Evolutionary conservation across 2,113 vertebrate species (phyloP), one percentile per base, ranked within the genome.

Genomic region (Verasper variegatus): DNA sequence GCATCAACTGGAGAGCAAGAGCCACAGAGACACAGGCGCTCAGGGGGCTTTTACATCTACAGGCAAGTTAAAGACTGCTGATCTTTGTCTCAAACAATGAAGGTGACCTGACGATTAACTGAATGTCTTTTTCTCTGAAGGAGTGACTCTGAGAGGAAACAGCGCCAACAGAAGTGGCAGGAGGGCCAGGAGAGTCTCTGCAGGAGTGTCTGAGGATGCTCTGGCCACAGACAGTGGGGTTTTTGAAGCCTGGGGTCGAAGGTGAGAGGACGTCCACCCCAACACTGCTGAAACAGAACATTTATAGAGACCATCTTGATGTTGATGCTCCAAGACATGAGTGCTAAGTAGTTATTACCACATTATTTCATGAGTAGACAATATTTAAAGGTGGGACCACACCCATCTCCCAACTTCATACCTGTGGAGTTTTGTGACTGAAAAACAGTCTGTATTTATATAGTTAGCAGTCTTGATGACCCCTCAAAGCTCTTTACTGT

Each of bases 221-320:
- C 94, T 98, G 82, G 97, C 98, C 81, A 98, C 97, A 4, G 97
- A 99, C 91, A 99, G 98, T 37, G 98, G 98, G 1, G 97, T 99
- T 40, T 99, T 99, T 86, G 98, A 99, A 92, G 96, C 98, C 84
- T 97, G 97, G 93, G 96, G 94, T 88, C 95, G 95, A 93, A 99
- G 97, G 97, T 99, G 70, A 86, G 90, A 90, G 73, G 83, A 89
- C 45, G 26, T 66, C 60, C 37, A 40, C 18, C 1, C 42, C 17
- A 7, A 24, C 15, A 18, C 2, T 17, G 24, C 56, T 55, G 21
- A 23, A 52, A 2, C 51, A 52, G n/a, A 56, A 17, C 56, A 58
- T 9, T 4, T 2, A 10, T 8, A 21, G 20, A 1, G 20, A 9
- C 52, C 7, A 54, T 15, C 3, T 14, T 15, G 14, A n/a, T 54